These are phyloP conservation scores for Parotocinclus haroldoi DNA, from an alignment of 2,797 vertebrate species.

Conservation along the genomic window DNA sequence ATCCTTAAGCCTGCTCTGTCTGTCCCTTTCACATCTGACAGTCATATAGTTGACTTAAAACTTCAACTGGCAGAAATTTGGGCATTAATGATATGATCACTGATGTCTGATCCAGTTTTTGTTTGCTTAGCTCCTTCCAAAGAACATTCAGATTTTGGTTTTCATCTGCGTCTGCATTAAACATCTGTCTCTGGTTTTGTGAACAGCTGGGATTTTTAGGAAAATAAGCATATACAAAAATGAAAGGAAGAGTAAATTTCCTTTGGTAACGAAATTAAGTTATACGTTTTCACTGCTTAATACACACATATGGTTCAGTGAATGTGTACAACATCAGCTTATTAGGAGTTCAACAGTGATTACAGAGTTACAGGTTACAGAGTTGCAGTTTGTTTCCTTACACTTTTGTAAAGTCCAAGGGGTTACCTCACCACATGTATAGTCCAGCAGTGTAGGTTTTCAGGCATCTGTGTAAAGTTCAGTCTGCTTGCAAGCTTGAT, in stretches of 20 bases:
- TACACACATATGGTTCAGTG: background rate
- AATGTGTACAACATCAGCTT: too few species aligned
- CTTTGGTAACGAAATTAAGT: too few species aligned
- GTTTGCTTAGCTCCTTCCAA: background rate
- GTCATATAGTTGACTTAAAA: conserved; percentile 20
- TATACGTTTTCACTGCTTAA: background rate
- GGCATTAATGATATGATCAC: conserved; percentile 36
- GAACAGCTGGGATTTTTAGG: background rate
- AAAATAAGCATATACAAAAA: conserved; percentile 1
- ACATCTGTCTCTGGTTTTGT: conserved; percentile 1
- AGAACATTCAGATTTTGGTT: too few species aligned
- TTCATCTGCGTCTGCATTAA: too few species aligned
- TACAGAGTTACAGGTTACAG: too few species aligned
- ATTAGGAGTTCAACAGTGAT: too few species aligned
- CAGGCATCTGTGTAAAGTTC: too few species aligned
- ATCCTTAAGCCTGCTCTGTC: conserved; percentile 5
- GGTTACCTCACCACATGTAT: too few species aligned
- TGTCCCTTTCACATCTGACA: conserved; percentile 8
- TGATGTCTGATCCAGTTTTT: conserved; percentile 18
- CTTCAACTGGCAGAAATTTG: conserved; percentile 14
- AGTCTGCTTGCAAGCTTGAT: too few species aligned
- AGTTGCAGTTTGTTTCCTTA: too few species aligned
- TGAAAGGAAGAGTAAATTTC: background rate
- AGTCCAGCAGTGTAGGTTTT: too few species aligned
- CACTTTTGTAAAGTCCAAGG: too few species aligned